Conservation (phyloP, 2,797 vertebrate species). For the Anguilla obscura region DNA sequence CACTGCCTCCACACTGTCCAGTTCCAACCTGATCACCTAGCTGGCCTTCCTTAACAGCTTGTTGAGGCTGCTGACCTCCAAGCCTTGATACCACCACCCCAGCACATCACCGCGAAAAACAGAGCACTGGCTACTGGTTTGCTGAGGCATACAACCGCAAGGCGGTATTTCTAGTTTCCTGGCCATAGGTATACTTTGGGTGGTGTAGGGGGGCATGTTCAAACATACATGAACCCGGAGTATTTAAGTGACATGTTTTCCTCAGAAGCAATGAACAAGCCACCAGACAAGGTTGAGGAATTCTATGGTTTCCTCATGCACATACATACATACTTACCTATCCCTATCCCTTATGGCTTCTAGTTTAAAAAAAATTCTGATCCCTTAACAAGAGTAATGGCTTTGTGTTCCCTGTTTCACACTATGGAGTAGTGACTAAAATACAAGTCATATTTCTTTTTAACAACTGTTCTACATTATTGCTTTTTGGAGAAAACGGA, state of each 20-base stretch:
- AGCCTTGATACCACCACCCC: too few species aligned
- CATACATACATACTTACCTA: neutral
- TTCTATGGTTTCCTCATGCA: neutral
- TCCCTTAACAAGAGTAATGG: neutral
- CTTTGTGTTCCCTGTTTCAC: neutral
- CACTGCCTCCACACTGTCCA: too few species aligned
- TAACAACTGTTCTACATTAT: neutral
- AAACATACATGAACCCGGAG: neutral
- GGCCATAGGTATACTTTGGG: neutral
- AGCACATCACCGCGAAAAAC: too few species aligned
- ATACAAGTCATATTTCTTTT: neutral
- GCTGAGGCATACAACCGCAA: neutral
- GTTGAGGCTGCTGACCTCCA: too few species aligned
- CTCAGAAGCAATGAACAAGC: neutral
- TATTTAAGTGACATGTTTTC: neutral
- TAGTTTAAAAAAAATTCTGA: neutral
- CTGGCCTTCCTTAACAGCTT: too few species aligned
- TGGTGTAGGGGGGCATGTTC: conserved; percentile 14
- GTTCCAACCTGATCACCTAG: too few species aligned
- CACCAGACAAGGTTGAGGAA: neutral
- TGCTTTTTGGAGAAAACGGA: conserved; percentile 53
- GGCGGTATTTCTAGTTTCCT: neutral
- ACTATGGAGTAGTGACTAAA: neutral
- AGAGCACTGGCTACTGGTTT: too few species aligned
- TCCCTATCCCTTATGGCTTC: neutral